Conservation (phyloP, 1,140 invertebrate genomes). For the Mya arenaria region DNA sequence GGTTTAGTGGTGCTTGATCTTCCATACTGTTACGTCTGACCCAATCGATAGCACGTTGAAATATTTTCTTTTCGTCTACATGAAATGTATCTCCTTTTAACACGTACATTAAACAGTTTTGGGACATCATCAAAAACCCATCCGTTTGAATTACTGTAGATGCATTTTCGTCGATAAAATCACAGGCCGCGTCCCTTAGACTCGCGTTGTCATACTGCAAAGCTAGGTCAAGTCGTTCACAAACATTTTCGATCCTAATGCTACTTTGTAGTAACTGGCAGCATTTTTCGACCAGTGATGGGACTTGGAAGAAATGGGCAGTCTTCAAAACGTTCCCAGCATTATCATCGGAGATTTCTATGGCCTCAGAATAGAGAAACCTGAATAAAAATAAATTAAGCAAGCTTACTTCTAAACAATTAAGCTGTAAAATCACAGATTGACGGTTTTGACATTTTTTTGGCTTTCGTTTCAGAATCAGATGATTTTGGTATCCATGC, state of each 20-base stretch:
- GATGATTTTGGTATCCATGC: no score
- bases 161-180: slow-evolving; percentile 2
- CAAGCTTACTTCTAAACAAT: no score
- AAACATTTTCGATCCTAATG: neutral
- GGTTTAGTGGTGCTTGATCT: no score
- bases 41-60: neutral
- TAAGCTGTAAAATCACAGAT: no score
- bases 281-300: neutral
- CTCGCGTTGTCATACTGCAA: neutral
- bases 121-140: neutral
- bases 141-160: neutral
- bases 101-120: neutral
- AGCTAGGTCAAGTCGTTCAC: neutral
- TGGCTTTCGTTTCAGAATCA: no score
- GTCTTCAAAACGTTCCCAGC: neutral
- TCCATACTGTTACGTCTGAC: neutral
- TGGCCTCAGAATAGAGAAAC: neutral
- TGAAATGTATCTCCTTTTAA: slow-evolving; percentile 14
- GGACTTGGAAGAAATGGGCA: neutral
- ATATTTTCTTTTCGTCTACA: neutral
- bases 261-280: neutral
- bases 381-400: neutral
- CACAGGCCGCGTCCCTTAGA: neutral
- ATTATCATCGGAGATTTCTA: neutral
- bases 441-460: no score